Base-by-base conservation (phyloP, 1,140 invertebrate species). In the Uloborus diversus region DNA sequence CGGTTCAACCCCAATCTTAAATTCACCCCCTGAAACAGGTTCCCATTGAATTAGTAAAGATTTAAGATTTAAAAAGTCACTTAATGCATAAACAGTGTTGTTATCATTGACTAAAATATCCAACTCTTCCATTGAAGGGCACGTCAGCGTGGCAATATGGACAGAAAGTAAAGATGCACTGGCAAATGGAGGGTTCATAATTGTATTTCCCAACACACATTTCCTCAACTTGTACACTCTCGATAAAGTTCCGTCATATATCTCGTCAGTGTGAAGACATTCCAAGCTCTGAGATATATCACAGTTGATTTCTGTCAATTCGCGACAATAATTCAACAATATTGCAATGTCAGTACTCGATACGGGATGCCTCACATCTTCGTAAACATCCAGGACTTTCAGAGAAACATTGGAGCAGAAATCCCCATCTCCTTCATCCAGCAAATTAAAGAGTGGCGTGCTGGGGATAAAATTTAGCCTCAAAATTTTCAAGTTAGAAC, bases 31-130 rank as follows among this genome's bases (percentile, higher is more conserved):
- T 35, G 57, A 14, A 2, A 35, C 30, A 35, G 37, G 17, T 47
- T 61, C 76, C 76, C 76, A 79, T 28, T 69, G 76, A 23, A 79
- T 33, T 4, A 79, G 13, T 13, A 79, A 20, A 27, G 33, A 61
- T 23, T 47, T 61, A 9, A 79, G 42, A 25, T 61, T 49, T 17
- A 32, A 9, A 64, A 79, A 79, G n/a, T 79, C 56, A 47, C 64
- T 68, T 28, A 79, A 35, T 11, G 64, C 76, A 69, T 59, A 68
- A 25, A 79, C 33, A 11, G 51, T 65, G 13, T 69, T 23, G n/a
- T 69, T 68, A 33, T 69, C 76, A 49, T 23, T 61, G 4, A 61
- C 51, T 33, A 79, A 49, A 23, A 51, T 23, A 27, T 59, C 65
- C 1, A 79, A 23, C 13, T 79, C 64, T 30, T 49, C 51, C 28